A percentile compares a stretch with the other conserved stretches of the same genome.
Conservation (phyloP, 2,113 vertebrate genomes). For the Athene noctua region DNA sequence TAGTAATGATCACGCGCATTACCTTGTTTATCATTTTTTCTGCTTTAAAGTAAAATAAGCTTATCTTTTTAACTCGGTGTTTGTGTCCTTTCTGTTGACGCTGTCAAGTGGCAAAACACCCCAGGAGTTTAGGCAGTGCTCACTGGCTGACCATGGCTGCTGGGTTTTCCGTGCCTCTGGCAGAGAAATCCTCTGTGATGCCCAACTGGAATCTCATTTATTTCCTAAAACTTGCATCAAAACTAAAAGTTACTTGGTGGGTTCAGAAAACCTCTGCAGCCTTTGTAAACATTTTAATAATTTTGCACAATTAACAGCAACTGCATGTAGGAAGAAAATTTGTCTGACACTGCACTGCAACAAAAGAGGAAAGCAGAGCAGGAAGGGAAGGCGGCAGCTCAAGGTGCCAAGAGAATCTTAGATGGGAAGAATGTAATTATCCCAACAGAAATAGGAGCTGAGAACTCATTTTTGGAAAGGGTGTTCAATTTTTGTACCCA, state of each 20-base stretch:
- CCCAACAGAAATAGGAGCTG: neutral
- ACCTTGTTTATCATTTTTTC: too few relatives aligned
- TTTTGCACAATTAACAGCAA: neutral
- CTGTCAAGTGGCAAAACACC: neutral
- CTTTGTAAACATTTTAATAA: neutral
- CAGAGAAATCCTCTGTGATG: neutral
- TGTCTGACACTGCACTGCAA: neutral
- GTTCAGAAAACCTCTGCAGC: neutral
- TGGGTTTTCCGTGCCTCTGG: neutral
- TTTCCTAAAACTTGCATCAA: neutral
- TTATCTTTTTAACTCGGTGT: too few relatives aligned
- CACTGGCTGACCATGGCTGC: fast-evolving
- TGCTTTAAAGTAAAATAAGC: too few relatives aligned
- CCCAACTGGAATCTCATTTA: neutral
- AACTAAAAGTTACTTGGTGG: neutral
- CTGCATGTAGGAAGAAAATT: fast-evolving
- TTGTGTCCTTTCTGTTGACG: too few relatives aligned
- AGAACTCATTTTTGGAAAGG: neutral
- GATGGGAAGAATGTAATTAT: conserved; percentile 10
- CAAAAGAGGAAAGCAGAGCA: neutral
- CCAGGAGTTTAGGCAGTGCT: neutral
- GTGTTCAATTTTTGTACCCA: neutral
- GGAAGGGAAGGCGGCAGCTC: neutral
- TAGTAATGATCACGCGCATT: too few relatives aligned
- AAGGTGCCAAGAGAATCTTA: neutral